Base-by-base conservation (phyloP, 2,113 vertebrate genomes). In the Mastomys coucha region DNA sequence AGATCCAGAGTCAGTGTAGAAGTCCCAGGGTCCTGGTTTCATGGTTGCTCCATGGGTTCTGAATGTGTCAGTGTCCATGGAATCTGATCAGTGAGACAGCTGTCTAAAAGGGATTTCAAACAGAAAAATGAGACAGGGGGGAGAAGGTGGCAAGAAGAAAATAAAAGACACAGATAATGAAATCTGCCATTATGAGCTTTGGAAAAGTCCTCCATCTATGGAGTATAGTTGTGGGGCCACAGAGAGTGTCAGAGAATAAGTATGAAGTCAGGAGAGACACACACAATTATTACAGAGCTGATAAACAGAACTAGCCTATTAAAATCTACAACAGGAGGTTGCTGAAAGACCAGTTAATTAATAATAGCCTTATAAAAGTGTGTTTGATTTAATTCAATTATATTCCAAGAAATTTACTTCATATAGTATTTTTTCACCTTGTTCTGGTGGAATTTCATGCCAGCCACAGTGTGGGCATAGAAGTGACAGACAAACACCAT, bases 331-430 rank as follows among this genome's bases (percentile, higher is more conserved):
- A 60, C 9, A 87, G 22, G 19, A 91, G 8, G 45, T 75, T 89
- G 33, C 39, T 31, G 22, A 91, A 89, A 94, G 49, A 86, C 82
- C 24, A 19, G 36, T 76, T 88, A 33, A 88, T 95, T 60, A 92
- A 76, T 60, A 92, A 76, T 80, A 90, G 49, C 45, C 53, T 90
- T 90, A 73, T 53, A 82, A 94, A 94, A 90, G 36, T 31, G 56
- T 63, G 31, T 91, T 90, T 22, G 2, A 36, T 4, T 56, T 96
- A 84, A 95, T 92, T 95, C 51, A 88, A 72, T 80, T 94, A 24
- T 49, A 84, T 45, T 85, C 22, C 28, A 75, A 93, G 69, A 96
- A 60, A 78, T 72, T 31, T 82, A 73, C 45, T 93, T 94, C 31
- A 78, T 20, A 49, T 91, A 51, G 1, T 49, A 70, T 69, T 77